phyloP scores from a whole-genome alignment of 2,113 vertebrate genomes.

The Myotis yumanensis region DNA sequence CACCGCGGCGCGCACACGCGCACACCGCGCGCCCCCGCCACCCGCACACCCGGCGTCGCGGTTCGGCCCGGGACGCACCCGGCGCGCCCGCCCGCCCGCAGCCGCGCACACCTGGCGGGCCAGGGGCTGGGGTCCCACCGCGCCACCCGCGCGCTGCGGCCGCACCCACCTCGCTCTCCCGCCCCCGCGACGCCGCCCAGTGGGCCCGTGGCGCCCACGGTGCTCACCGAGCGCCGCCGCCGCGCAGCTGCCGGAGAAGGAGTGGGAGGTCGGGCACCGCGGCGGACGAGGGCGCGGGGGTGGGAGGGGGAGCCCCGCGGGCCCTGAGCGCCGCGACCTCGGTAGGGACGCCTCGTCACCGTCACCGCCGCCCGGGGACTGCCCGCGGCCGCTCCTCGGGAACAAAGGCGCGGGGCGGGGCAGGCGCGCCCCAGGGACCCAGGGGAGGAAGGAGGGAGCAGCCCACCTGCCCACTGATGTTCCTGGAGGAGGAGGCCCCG shows the following conservation, averaged over 20 bases:
- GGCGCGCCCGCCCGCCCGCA: constrained; percentile 30
- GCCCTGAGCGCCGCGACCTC: background rate
- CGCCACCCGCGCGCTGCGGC: background rate
- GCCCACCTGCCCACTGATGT: constrained; percentile 5
- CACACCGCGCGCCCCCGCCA: constrained; percentile 53
- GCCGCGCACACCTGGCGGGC: too few species aligned
- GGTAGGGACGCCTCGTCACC: background rate
- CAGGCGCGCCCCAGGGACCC: background rate
- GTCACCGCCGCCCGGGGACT: background rate
- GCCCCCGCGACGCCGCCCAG: background rate
- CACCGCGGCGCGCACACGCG: constrained; percentile 51
- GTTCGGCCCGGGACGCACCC: background rate
- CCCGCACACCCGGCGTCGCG: background rate
- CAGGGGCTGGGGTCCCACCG: background rate
- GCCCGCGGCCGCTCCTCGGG: background rate
- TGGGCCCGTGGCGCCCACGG: background rate
- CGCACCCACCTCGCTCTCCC: background rate
- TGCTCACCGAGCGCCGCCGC: background rate
- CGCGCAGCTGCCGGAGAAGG: background rate
- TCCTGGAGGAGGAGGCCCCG: background rate
- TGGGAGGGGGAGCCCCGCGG: background rate
- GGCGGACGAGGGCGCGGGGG: background rate
- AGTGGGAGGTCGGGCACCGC: background rate
- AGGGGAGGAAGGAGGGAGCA: background rate
- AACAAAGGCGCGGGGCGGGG: constrained; percentile 72